phyloP scores from a whole-genome alignment of 2,113 vertebrate genomes.

The Prinia subflava region DNA sequence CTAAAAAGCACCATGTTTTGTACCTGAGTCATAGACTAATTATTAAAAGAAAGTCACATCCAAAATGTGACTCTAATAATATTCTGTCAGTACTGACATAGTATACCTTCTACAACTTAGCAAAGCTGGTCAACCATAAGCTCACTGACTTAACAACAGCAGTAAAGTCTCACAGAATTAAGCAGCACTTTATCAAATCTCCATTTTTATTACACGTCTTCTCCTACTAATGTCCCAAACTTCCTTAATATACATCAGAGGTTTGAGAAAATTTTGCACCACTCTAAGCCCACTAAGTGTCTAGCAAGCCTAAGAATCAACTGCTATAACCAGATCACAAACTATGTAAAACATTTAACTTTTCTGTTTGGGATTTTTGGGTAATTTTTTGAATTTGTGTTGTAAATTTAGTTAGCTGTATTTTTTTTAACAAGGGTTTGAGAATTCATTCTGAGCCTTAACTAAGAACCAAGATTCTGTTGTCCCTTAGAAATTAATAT shows the following conservation, averaged over 20 bases:
- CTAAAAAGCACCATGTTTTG: neutral
- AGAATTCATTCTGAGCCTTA: neutral
- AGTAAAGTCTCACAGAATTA: neutral
- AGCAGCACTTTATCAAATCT: neutral
- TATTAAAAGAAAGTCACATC: neutral
- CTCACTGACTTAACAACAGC: neutral
- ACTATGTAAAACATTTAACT: neutral
- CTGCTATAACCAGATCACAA: neutral
- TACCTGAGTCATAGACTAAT: rapidly evolving
- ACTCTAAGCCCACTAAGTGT: neutral
- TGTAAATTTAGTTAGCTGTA: neutral
- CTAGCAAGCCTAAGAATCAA: neutral
- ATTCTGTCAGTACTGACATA: neutral
- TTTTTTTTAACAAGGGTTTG: neutral
- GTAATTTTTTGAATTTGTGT: neutral
- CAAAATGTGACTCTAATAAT: neutral
- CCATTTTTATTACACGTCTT: neutral
- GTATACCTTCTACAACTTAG: neutral
- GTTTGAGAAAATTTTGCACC: neutral
- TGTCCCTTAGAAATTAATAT: neutral
- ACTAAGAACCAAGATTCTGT: neutral
- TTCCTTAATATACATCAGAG: neutral
- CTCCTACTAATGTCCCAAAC: neutral
- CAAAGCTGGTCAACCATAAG: neutral
- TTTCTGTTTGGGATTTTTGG: neutral